Evolutionary conservation across 2,113 vertebrate species (phyloP), one percentile per base, ranked within the genome.

Genomic region (Oophaga pumilio): DNA sequence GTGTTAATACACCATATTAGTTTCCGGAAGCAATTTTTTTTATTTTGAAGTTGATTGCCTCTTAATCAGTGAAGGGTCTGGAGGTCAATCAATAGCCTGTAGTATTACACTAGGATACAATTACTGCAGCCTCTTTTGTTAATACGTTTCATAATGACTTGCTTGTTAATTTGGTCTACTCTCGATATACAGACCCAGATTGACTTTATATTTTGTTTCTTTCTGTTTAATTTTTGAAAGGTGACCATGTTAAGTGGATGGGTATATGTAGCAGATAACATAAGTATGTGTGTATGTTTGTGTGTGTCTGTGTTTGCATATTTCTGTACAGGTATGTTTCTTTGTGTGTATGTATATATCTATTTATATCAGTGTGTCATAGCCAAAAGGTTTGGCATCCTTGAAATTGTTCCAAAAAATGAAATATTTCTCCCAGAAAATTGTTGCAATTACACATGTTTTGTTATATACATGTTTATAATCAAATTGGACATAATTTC

Each of bases 11-110:
- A 76, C 52, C 84, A 85, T 60, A 77, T 24, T 52, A 76, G 20
- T 76, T 85, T 64, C 71, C 77, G 57, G 73, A 85, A 77, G 84
- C 68, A 76, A 85, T n/a, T n/a, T 76, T 62, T 62, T 50, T 43
- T 76, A 64, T 85, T 24, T 85, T 53, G 57, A 77, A 85, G 57
- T 24, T 64, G 84, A 85, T 85, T 76, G 73, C 57, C 33, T 62
- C 71, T 74, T 60, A 76, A 85, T 76, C 84, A 85, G 71, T 57
- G 17, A 28, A 9, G 28, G 57, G 43, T 85, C 73, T 77, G 56
- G 50, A 50, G 84, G 84, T 77, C 73, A 64, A 62, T 62, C 81
- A 52, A 68, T 68, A 24, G 81, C 60, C 53, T 6, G 20, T 50
- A 85, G 84, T 33, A 64, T 24, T 60, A 3, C 49, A 9, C 28